Evolutionary conservation across 2,797 vertebrate genomes (phyloP).

Genomic region (Dallia pectoralis): DNA sequence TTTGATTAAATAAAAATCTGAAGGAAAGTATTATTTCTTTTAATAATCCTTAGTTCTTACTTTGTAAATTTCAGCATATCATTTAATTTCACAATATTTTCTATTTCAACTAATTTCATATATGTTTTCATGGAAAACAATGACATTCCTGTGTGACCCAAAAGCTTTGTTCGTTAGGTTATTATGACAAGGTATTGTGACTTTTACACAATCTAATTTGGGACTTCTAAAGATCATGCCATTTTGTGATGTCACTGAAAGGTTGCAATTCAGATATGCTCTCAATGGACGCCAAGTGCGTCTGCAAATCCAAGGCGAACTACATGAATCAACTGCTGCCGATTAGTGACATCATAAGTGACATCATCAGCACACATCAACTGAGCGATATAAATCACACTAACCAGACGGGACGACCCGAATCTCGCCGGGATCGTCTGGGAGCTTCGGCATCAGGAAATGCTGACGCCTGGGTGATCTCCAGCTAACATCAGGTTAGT

Average conservation of each 20-base stretch:
- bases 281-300: conserved; percentile 13
- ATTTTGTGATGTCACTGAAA: not conserved
- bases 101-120: too few species aligned
- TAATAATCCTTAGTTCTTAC: too few species aligned
- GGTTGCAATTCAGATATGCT: not conserved
- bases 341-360: conserved; percentile 46
- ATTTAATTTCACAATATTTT: too few species aligned
- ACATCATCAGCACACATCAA: conserved; percentile 38
- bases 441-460: conserved; percentile 24
- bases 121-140: too few species aligned
- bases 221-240: not conserved
- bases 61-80: too few species aligned
- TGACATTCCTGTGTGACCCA: too few species aligned
- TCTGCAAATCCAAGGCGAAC: conserved; percentile 30
- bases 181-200: not conserved
- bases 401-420: conserved; percentile 24
- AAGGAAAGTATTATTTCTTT: too few species aligned
- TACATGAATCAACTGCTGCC: conserved; percentile 52
- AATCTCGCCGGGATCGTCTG: not conserved
- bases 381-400: conserved; percentile 35
- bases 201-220: not conserved
- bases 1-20: too few species aligned
- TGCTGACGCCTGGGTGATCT: conserved; percentile 38
- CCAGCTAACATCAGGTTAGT: conserved; percentile 51
- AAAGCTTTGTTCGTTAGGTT: too few species aligned